Percentiles rank a stretch among this genome's conserved stretches.
Evolutionary conservation across 2,113 vertebrate species (phyloP).

Genomic region (Nymphicus hollandicus): DNA sequence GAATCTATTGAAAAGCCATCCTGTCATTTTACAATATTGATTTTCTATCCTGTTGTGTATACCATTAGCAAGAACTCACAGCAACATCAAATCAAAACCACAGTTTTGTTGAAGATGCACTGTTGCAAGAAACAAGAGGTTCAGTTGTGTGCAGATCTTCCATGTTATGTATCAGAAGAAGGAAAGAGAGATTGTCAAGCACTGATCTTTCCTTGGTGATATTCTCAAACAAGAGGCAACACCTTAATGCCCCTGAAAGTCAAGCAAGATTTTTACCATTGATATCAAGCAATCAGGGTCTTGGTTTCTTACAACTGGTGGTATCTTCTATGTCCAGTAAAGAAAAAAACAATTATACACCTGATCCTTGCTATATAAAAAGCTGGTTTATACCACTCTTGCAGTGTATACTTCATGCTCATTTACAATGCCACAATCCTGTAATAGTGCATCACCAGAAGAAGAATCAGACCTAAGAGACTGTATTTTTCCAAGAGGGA

Average conservation of each 20-base stretch:
- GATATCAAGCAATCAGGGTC: not conserved
- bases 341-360: not conserved
- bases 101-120: not conserved
- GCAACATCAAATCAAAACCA: not conserved
- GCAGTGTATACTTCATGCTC: not conserved
- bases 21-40: not conserved
- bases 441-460: not conserved
- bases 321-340: not conserved
- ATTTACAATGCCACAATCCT: not conserved
- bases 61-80: not conserved
- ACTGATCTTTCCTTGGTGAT: not conserved
- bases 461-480: not conserved
- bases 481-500: not conserved
- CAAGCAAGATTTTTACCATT: not conserved
- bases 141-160: not conserved
- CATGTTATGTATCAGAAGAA: not conserved
- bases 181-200: not conserved
- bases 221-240: not conserved
- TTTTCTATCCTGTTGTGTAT: not conserved
- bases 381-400: not conserved
- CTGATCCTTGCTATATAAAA: not conserved
- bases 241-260: not conserved
- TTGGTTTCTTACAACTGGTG: not conserved
- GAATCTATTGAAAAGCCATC: not conserved
- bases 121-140: not conserved